A percentile compares a stretch with the other conserved stretches of the same genome.
phyloP scores from a whole-genome alignment of 1,140 invertebrate genomes.

The Campoletis sonorensis region DNA sequence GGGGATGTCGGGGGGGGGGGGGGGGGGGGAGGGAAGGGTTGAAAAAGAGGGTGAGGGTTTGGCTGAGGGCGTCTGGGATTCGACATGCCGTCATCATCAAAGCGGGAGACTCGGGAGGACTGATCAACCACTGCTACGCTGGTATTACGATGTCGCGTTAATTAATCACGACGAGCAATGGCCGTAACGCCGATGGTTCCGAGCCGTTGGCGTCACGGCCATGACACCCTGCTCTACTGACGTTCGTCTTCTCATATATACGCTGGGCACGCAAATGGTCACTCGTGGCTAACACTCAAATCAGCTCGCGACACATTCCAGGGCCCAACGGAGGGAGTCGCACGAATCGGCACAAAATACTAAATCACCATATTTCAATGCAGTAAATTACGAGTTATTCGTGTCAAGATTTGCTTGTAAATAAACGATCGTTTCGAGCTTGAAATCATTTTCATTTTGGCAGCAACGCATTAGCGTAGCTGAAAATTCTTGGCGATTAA shows the following conservation, averaged over 20 bases:
- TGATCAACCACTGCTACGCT: not conserved
- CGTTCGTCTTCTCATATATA: not conserved
- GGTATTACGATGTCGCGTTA: constrained; percentile 24
- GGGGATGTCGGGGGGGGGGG: not conserved
- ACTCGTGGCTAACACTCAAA: not conserved
- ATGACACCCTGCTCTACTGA: not conserved
- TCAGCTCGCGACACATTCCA: not conserved
- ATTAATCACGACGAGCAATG: constrained; percentile 22
- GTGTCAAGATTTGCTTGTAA: no score
- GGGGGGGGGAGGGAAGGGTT: not conserved
- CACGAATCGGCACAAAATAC: no score
- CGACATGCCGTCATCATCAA: not conserved
- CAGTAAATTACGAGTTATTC: no score
- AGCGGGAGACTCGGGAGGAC: not conserved
- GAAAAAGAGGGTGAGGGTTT: no score
- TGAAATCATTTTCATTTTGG: no score
- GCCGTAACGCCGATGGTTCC: not conserved
- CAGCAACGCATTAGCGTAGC: no score
- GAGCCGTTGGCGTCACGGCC: not conserved
- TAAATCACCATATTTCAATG: no score
- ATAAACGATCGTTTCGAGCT: no score
- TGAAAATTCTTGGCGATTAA: no score
- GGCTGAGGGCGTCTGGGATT: not conserved
- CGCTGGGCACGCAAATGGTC: not conserved
- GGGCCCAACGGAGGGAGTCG: no score